These are phyloP conservation scores for Pimpla rufipes DNA, from an alignment of 2,888 invertebrate species.

Conservation along the genomic window DNA sequence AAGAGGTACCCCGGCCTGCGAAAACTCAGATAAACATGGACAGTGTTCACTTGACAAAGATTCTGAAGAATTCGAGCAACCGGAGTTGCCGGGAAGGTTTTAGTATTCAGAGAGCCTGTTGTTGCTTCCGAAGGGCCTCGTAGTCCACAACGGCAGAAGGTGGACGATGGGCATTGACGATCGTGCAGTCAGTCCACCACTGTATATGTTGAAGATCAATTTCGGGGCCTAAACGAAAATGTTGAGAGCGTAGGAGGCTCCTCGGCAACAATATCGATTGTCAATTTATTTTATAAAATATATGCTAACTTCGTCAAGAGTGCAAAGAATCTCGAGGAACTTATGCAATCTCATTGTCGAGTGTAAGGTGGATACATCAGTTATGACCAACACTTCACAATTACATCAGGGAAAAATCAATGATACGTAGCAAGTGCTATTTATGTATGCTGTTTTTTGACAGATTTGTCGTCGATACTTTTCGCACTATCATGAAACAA, in stretches of 20 bases:
- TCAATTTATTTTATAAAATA: constrained; percentile 60
- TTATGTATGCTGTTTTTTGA: too few relatives aligned
- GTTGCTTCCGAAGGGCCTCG: constrained; percentile 86
- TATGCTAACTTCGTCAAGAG: constrained; percentile 16
- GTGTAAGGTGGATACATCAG: constrained; percentile 21
- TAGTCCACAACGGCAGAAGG: constrained; percentile 75
- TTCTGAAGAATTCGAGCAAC: constrained; percentile 73
- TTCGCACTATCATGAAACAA: neutral
- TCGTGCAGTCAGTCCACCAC: neutral
- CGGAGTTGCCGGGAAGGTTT: constrained; percentile 82
- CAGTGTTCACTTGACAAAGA: constrained; percentile 68
- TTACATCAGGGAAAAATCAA: neutral
- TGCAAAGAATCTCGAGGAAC: constrained; percentile 29
- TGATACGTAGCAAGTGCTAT: neutral
- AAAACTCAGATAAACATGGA: constrained; percentile 70
- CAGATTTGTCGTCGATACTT: neutral
- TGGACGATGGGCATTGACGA: constrained; percentile 5
- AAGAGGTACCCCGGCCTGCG: constrained; percentile 75
- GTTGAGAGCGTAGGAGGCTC: neutral
- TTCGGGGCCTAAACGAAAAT: constrained; percentile 7
- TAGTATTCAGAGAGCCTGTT: constrained; percentile 87
- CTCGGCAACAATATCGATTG: constrained; percentile 37
- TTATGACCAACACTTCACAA: neutral
- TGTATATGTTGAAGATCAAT: neutral
- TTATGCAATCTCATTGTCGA: constrained; percentile 23